Percentiles rank a stretch among this genome's conserved stretches.
These are phyloP conservation scores for Stenichneumon culpator DNA, from an alignment of 2,888 invertebrate genomes.

Conservation along the genomic window DNA sequence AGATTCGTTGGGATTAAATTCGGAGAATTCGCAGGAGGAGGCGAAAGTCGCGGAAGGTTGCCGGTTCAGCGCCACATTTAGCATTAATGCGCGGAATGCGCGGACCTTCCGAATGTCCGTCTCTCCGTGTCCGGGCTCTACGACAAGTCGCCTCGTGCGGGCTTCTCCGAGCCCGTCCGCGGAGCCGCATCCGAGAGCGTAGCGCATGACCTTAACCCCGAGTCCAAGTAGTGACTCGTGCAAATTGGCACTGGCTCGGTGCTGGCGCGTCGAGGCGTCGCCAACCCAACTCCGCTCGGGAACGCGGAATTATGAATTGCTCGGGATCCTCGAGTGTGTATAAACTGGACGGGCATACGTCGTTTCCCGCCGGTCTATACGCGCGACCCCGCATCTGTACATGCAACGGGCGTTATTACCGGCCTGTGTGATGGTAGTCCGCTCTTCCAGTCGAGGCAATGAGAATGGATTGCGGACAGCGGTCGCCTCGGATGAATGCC, in stretches of 20 bases:
- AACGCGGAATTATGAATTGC: slow-evolving; percentile 58
- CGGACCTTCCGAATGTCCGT: background rate
- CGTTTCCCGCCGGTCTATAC: background rate
- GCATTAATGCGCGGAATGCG: slow-evolving; percentile 35
- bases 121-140: background rate
- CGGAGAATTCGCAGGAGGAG: slow-evolving; percentile 29
- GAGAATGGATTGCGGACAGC: slow-evolving; percentile 29
- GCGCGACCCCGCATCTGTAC: background rate
- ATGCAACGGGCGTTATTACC: background rate
- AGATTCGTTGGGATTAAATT: slow-evolving; percentile 25
- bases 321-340: slow-evolving; percentile 3
- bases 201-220: slow-evolving; percentile 54
- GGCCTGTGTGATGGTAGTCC: background rate
- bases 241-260: slow-evolving; percentile 42
- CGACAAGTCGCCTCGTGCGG: slow-evolving; percentile 1
- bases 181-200: slow-evolving; percentile 12
- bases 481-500: background rate
- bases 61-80: slow-evolving; percentile 26
- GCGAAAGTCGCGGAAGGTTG: slow-evolving; percentile 22
- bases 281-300: slow-evolving; percentile 39
- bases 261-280: slow-evolving; percentile 45
- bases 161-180: slow-evolving; percentile 1
- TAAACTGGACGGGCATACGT: slow-evolving; percentile 18
- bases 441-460: slow-evolving; percentile 4
- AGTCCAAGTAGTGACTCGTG: slow-evolving; percentile 40